A percentile compares a stretch with the other conserved stretches of the same genome.
These are phyloP conservation scores for Nothobranchius kuhntae DNA, from an alignment of 2,113 vertebrate genomes.

Conservation along the genomic window DNA sequence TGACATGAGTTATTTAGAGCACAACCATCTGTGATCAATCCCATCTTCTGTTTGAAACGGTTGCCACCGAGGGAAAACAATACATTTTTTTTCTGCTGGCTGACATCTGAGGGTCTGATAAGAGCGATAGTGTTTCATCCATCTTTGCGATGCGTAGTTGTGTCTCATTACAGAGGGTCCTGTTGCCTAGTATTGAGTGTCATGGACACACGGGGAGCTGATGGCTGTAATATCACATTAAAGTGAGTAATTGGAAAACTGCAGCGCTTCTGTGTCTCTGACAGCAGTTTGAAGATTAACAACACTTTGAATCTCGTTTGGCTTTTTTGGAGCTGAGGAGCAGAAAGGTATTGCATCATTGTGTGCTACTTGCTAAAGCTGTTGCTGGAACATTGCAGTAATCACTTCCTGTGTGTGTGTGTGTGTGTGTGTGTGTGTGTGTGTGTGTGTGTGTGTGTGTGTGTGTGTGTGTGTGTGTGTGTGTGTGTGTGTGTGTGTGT, in stretches of 20 bases:
- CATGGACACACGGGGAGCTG: constrained; percentile 44
- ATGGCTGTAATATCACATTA: constrained; percentile 51
- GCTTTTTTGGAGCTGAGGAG: constrained; percentile 16
- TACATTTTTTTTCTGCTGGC: constrained; percentile 40
- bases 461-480: not conserved
- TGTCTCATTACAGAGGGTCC: constrained; percentile 41
- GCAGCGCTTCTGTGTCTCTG: constrained; percentile 37
- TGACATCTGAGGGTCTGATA: constrained; percentile 60
- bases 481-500: not conserved
- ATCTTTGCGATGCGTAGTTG: constrained; percentile 16
- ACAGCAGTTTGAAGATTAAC: constrained; percentile 40
- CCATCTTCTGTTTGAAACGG: constrained; percentile 50
- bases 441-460: constrained; percentile 6
- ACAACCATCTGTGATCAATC: constrained; percentile 50
- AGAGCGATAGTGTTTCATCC: constrained; percentile 50
- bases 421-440: constrained; percentile 14
- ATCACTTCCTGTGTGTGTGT: constrained; percentile 52
- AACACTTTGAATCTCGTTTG: constrained; percentile 38
- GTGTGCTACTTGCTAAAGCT: constrained; percentile 26
- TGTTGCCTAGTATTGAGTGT: constrained; percentile 56
- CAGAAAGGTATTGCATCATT: constrained; percentile 38
- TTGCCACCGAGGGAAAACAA: constrained; percentile 46
- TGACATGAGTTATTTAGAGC: constrained; percentile 45
- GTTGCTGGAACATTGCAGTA: constrained; percentile 32
- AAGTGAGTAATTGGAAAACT: constrained; percentile 34